A percentile compares a stretch with the other conserved stretches of the same genome.
phyloP scores from a whole-genome alignment of 2,888 invertebrate genomes.

The Microplitis deprimator region DNA sequence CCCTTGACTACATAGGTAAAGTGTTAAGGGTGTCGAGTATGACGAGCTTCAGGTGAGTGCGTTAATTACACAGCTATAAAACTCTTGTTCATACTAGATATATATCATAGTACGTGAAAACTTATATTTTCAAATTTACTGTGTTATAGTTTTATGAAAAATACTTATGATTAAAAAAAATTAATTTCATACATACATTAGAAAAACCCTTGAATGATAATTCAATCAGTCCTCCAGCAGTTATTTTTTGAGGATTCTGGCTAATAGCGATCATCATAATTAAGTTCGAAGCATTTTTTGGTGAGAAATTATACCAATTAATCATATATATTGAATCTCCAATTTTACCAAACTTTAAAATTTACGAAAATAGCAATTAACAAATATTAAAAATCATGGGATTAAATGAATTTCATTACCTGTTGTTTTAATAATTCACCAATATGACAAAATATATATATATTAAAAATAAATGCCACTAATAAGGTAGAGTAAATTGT shows the following conservation, averaged over 20 bases:
- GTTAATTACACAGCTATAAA: too few species aligned
- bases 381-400: neutral
- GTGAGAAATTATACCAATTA: conserved; percentile 47
- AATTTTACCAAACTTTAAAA: conserved; percentile 51
- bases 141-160: too few species aligned
- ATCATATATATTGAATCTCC: conserved; percentile 52
- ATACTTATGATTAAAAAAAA: neutral
- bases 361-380: conserved; percentile 1
- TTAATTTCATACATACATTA: conserved; percentile 50
- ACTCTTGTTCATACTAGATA: too few species aligned
- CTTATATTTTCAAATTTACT: neutral
- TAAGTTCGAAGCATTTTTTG: conserved; percentile 28
- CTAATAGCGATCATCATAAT: conserved; percentile 42
- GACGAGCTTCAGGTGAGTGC: too few species aligned
- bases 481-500: conserved; percentile 41
- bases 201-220: conserved; percentile 56
- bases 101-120: too few species aligned
- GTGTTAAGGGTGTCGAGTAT: too few species aligned
- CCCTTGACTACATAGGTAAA: too few species aligned
- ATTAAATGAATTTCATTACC: conserved; percentile 30
- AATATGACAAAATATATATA: conserved; percentile 52
- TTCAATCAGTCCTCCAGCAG: conserved; percentile 58
- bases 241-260: conserved; percentile 50
- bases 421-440: conserved; percentile 48
- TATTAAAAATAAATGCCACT: conserved; percentile 47